Conservation (phyloP, 1,140 invertebrate species). For the Platyura marginata region DNA sequence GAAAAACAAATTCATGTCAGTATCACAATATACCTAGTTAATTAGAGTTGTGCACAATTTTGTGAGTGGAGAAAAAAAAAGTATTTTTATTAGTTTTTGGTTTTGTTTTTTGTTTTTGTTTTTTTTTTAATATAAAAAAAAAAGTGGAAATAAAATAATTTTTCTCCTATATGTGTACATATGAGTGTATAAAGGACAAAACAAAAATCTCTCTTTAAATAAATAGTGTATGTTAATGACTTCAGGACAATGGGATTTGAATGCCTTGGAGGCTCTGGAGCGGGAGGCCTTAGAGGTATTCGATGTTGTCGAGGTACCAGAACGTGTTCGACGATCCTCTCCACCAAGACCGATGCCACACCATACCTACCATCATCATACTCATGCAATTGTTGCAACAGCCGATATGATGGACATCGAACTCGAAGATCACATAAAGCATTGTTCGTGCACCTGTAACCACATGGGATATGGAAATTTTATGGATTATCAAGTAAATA, state of each 20-base stretch:
- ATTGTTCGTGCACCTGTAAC: conserved; percentile 72
- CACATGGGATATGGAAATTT: conserved; percentile 83
- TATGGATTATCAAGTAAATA: conserved; percentile 69
- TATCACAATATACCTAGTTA: too few species aligned
- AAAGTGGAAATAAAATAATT: neutral
- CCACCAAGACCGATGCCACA: neutral
- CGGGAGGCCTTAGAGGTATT: conserved; percentile 10
- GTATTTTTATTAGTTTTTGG: too few species aligned
- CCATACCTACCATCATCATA: neutral
- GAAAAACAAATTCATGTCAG: too few species aligned
- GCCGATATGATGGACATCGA: conserved; percentile 43
- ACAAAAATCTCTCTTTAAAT: neutral
- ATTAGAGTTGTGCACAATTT: too few species aligned
- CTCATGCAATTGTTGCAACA: conserved; percentile 8
- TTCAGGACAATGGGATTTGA: conserved; percentile 22
- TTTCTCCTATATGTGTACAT: neutral
- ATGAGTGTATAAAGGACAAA: neutral
- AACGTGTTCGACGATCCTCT: neutral
- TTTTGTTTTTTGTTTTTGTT: too few species aligned
- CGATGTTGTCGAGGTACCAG: neutral
- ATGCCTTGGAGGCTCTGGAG: conserved; percentile 21
- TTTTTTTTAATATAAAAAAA: neutral
- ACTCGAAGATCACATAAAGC: conserved; percentile 67
- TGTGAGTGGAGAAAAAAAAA: too few species aligned
- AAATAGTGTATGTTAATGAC: conserved; percentile 10